Base-by-base conservation (phyloP, 2,888 invertebrate genomes). In the Corythucha ciliata region DNA sequence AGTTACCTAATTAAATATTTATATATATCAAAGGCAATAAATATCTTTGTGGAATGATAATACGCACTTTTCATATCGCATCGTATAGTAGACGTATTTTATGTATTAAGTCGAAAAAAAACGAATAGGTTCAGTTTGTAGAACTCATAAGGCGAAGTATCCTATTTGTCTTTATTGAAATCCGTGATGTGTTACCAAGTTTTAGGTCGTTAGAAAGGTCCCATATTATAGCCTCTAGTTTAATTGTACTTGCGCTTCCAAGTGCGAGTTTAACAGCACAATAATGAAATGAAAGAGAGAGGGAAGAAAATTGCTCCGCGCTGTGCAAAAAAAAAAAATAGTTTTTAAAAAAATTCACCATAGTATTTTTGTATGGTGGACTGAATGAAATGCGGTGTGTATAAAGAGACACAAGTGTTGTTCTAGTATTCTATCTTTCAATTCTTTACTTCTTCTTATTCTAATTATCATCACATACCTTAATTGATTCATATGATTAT, bases 191-290 rank as follows among this genome's bases (percentile, higher is more conserved):
- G 56, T 56, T 56, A 56, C 56, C 56, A 56, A n/a, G n/a, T 56
- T 34, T 56, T 49, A 56, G 56, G 47, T 51, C 46, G 34, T 52
- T 56, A 54, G 56, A 48, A 45, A 54, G 54, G 56, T 39, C 34
- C 49, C 42, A 56, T 54, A 48, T 45, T 21, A 32, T 21, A 52
- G 41, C 36, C 34, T 27, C 47, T 29, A 42, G 12, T 14, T n/a
- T 18, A 10, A 42, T 39, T 45, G 57, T 59, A 59, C 59, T 59
- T 59, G 58, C 47, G 59, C 58, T 58, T 57, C 57, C 57, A 56
- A 59, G 57, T 58, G 57, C 57, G 42, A 37, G 21, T 52, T 42
- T 56, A 56, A 54, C 56, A 56, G 54, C 47, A 52, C 45, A 32
- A 36, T 21, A 20, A 42, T 34, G 34, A 50, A 29, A 36, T 49